Evolutionary conservation across 2,888 invertebrate genomes (phyloP), one percentile per base, ranked within the genome.

Genomic region (Lycophotia porphyrea): DNA sequence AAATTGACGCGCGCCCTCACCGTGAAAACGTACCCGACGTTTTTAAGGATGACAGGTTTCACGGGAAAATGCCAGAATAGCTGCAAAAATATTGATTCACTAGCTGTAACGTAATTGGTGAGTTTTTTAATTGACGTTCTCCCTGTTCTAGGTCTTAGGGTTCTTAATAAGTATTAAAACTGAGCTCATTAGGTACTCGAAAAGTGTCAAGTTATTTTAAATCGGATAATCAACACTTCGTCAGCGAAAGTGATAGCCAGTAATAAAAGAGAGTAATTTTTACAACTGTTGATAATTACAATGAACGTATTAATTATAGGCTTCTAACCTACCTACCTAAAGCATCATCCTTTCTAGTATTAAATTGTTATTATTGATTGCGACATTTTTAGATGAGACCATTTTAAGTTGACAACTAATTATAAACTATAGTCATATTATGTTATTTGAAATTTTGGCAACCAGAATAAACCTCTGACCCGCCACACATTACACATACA

Each of bases 41-140:
- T 68, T 83, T 73, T 63, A 85, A 65, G 78, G 83, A 74, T 78
- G 83, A 82, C 78, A 82, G 71, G 21, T 52, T 71, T 74, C 64
- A 68, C 44, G 21, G 39, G 47, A 70, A 85, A 69, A 70, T 52
- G 55, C 44, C 15, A 74, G 61, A 68, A 34, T 60, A 31, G 58
- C 63, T 67, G 42, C 49, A 65, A 60, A 64, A 68, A 77, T 82
- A 49, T 78, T 79, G 77, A 42, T 82, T 71, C 36, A 21, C 3
- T 42, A 42, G 58, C 42, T n/a, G 42, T 44, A 34, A 69, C 60
- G 34, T 64, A 67, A 77, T 78, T 82, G 69, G 55, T 18, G 21
- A 13, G 9, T 39, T 61, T 74, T 55, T 63, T 24, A 7, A 47
- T 5, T 13, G n/a, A 2, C 9, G 8, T 60, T 31, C 31, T 24